Base-by-base conservation (phyloP, 2,888 invertebrate genomes). In the Lottia scabra region DNA sequence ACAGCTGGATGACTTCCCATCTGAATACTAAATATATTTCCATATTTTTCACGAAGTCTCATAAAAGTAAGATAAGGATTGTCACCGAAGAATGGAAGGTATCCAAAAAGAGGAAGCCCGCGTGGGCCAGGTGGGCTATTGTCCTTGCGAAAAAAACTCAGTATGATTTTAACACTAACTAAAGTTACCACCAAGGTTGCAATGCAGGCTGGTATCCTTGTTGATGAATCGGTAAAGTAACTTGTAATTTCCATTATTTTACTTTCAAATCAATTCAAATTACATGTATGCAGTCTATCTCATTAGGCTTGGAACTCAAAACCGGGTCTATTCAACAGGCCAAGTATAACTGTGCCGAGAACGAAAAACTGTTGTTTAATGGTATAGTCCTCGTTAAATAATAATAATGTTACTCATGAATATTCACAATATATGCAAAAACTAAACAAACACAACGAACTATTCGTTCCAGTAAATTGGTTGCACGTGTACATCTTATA, bases 91-190 rank as follows among this genome's bases (percentile, higher is more conserved):
- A 78, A 73, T 15, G 78, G 79, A 43, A 81, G 71, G 64, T 80
- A 78, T 3, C 81, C 81, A 1, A 81, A 46, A 27, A 81, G 43
- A 16, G 81, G 81, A 13, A 76, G 67, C 26, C 79, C 79, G 69
- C 73, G 68, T 0, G 80, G 80, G 15, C 78, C 81, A 0, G 72
- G 70, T 3, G 78, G 77, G n/a, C 16, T 0, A 19, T 56, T 56
- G 0, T 48, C 63, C 30, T 26, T 64, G 16, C 27, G 13, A 26
- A 46, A 16, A n/a, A 70, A 0, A 6, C 19, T 64, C 45, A 26
- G 63, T 43, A 70, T 12, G 12, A 64, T 5, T 43, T 65, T 43
- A 43, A 23, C 38, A 19, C 38, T 13, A 30, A 65, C 27, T 15
- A 44, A 30, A 19, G 38, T 12, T 19, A 19, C 15, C 4, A 43